Conservation (phyloP, 1,140 invertebrate genomes). For the Drosophila sturtevanti region DNA sequence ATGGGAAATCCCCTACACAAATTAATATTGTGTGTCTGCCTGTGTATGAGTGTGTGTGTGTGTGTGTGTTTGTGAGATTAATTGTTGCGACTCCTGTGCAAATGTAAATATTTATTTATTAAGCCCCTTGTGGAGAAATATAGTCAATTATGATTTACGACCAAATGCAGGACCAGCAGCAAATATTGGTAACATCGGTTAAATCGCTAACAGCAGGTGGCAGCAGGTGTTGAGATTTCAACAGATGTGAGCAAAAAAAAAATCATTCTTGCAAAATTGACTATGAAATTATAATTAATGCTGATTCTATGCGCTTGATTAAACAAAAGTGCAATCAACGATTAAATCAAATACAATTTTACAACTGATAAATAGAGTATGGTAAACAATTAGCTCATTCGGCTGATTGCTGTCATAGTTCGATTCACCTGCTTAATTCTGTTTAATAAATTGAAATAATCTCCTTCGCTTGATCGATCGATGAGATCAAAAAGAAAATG, state of each 20-base stretch:
- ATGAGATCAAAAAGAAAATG: conserved; percentile 1
- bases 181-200: background rate
- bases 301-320: conserved; percentile 23
- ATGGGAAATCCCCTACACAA: conserved; percentile 3
- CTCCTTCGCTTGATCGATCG: background rate
- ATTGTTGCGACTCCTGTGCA: conserved; percentile 38
- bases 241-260: conserved; percentile 28
- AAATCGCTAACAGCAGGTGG: background rate
- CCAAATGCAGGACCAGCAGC: conserved; percentile 6
- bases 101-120: conserved; percentile 65
- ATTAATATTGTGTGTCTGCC: conserved; percentile 24
- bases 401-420: background rate
- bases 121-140: conserved; percentile 9
- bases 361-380: background rate
- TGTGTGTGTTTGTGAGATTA: conserved; percentile 43
- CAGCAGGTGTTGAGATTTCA: conserved; percentile 25
- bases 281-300: conserved; percentile 61
- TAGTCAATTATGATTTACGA: conserved; percentile 70
- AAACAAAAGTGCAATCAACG: conserved; percentile 45
- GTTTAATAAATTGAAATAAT: background rate
- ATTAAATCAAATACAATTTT: background rate
- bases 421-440: background rate
- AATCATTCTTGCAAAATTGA: conserved; percentile 42
- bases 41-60: conserved; percentile 24
- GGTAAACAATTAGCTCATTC: background rate